Evolutionary conservation across 2,797 vertebrate genomes (phyloP).

Genomic region (Natrix natrix): DNA sequence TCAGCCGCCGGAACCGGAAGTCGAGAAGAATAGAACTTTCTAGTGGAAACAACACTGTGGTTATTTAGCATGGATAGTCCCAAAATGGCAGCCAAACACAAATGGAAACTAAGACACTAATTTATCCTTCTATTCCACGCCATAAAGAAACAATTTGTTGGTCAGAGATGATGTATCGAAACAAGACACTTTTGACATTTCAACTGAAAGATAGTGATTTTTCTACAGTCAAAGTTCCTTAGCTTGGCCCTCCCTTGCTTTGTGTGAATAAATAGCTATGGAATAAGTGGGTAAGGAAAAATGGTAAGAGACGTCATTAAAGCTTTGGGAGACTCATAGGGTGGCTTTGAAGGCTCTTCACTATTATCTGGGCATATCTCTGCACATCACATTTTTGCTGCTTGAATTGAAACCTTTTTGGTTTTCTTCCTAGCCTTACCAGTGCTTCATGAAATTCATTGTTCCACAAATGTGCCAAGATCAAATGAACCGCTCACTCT

Average conservation of each 20-base stretch:
- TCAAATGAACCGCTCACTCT: neutral
- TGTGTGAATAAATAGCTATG: neutral
- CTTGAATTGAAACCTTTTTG: neutral
- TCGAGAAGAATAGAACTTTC: too few species aligned
- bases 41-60: neutral
- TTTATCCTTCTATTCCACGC: neutral
- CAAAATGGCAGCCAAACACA: neutral
- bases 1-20: too few species aligned
- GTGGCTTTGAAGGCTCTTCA: neutral
- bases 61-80: neutral
- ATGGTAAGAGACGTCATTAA: neutral
- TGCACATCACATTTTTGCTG: neutral
- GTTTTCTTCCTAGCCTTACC: neutral
- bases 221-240: neutral
- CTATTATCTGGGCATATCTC: neutral
- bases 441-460: neutral
- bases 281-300: neutral
- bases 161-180: neutral
- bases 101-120: neutral
- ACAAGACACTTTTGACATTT: neutral
- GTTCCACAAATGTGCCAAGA: neutral
- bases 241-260: neutral
- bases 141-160: neutral
- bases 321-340: neutral
- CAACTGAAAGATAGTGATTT: neutral